Percentiles rank a stretch among this genome's conserved stretches.
These are phyloP conservation scores for Uloborus plumipes DNA, from an alignment of 2,888 invertebrate genomes.

Conservation along the genomic window DNA sequence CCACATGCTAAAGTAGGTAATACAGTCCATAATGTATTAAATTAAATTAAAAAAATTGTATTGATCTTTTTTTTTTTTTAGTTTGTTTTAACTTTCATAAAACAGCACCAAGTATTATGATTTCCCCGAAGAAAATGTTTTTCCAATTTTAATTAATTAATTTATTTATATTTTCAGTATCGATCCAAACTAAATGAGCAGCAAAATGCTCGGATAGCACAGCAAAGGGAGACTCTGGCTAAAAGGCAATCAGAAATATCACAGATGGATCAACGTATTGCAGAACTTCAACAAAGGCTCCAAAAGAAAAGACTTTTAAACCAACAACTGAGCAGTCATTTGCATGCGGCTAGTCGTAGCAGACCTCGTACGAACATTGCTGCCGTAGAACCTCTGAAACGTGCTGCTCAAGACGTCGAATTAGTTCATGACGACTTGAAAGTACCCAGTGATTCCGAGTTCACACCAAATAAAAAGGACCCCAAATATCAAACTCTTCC, in stretches of 20 bases:
- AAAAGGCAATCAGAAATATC: conserved; percentile 92
- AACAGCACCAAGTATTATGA: too few species aligned
- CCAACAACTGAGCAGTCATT: conserved; percentile 79
- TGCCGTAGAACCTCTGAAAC: conserved; percentile 72
- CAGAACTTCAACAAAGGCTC: conserved; percentile 91
- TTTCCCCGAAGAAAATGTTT: too few species aligned
- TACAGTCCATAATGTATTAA: too few species aligned
- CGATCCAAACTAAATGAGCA: conserved; percentile 96
- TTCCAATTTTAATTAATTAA: not conserved
- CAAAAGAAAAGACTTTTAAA: conserved; percentile 90
- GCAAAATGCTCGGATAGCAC: conserved; percentile 89
- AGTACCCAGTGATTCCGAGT: conserved; percentile 52
- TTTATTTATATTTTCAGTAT: conserved; percentile 77
- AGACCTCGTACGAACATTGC: conserved; percentile 69
- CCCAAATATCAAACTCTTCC: conserved; percentile 93
- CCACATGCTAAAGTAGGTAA: too few species aligned
- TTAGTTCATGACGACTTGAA: conserved; percentile 51
- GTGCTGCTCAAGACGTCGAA: conserved; percentile 65
- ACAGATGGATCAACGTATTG: conserved; percentile 92
- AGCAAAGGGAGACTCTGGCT: conserved; percentile 88
- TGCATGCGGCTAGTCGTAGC: conserved; percentile 57
- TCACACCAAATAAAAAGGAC: conserved; percentile 73
- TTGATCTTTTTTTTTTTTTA: too few species aligned
- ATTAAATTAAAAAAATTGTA: too few species aligned
- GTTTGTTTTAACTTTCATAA: too few species aligned